phyloP scores from a whole-genome alignment of 2,113 vertebrate species.

The Panthera leo region DNA sequence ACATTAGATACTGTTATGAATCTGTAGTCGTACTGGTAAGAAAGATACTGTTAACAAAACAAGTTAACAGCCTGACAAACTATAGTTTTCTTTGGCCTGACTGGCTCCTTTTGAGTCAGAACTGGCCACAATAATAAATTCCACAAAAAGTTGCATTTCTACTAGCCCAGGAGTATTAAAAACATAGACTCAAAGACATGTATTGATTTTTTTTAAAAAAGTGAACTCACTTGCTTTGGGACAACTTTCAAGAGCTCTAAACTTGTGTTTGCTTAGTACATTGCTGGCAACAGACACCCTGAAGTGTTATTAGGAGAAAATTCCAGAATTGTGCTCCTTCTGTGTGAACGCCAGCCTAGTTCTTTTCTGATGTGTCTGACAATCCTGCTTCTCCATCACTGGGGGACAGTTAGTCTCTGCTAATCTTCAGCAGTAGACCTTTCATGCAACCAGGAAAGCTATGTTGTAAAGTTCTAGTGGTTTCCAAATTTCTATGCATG shows the following conservation, averaged over 20 bases:
- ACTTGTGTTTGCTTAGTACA: background rate
- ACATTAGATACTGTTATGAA: background rate
- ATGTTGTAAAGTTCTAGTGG: background rate
- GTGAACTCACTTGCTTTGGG: slow-evolving; percentile 26
- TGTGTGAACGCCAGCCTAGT: background rate
- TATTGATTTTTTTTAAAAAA: slow-evolving; percentile 9
- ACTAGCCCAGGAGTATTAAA: background rate
- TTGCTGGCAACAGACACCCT: background rate
- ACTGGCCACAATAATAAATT: background rate
- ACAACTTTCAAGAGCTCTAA: background rate
- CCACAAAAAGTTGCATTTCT: background rate
- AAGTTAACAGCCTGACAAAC: slow-evolving; percentile 26
- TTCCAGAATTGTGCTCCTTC: background rate
- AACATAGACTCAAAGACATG: background rate
- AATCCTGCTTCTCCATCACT: background rate
- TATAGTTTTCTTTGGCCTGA: background rate
- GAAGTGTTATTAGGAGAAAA: background rate
- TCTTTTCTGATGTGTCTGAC: background rate
- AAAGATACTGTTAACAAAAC: background rate
- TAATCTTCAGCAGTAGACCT: background rate
- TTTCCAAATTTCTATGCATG: background rate
- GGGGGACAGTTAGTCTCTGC: background rate
- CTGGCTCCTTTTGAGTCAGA: background rate
- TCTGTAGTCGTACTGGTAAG: background rate
- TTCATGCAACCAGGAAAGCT: background rate